Evolutionary conservation across 2,113 vertebrate genomes (phyloP), one percentile per base, ranked within the genome.

Genomic region (Chiloscyllium plagiosum): DNA sequence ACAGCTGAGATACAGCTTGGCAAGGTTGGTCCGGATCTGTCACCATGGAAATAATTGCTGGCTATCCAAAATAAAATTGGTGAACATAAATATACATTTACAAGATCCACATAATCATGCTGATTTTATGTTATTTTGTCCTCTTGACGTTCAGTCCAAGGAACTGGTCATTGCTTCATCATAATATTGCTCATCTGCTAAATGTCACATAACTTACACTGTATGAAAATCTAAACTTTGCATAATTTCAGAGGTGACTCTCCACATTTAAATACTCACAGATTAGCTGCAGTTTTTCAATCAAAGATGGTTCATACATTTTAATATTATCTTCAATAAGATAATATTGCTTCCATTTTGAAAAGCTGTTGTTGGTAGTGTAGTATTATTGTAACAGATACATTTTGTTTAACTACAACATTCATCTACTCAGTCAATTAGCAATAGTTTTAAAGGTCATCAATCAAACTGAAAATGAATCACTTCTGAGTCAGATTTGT

Each of bases 141-240:
- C 19, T 37, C 37, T 70, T 22, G 7, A 94, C 37, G 37, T 68
- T 47, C 7, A 22, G 70, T 94, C 66, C 29, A 66, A 50, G 93
- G 42, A 94, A 72, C 17, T 94, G 66, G 69, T 94, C 42, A 72
- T 70, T 26, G 68, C 68, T 70, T 20, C 68, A 70, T 72, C 65
- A 72, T 70, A 42, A 69, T 22, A 93, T 93, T 93, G 89, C 61
- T 93, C 89, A 93, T 93, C 61, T 65, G n/a, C 4, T 93, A 93
- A 93, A 93, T 61, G 61, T 93, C 89, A 93, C 1, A 66, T 37
- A 61, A 68, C 61, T 19, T 37, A 29, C 87, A 65, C 87, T n/a
- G 89, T 92, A 56, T 93, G 89, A 66, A 93, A 93, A 66, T 66
- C 33, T 93, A 37, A 61, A 37, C 33, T 68, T 4, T 93, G 61